Conservation (phyloP, 2,797 vertebrate genomes). For the Siniperca obscura region DNA sequence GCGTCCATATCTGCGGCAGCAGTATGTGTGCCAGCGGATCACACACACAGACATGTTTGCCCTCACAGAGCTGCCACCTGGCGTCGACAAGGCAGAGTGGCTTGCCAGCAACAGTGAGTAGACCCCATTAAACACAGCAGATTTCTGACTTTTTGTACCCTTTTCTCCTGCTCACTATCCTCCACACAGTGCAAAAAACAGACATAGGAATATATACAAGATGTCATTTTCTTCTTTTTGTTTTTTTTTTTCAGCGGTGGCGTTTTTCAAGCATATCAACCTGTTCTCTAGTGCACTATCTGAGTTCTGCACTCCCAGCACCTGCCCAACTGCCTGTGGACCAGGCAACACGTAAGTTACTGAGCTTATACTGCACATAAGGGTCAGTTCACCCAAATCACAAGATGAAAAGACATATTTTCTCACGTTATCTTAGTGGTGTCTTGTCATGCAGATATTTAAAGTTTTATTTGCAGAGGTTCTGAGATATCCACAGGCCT, state of each 20-base stretch:
- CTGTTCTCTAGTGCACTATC: conserved; percentile 85
- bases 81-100: conserved; percentile 84
- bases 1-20: conserved; percentile 83
- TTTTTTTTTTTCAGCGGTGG: conserved; percentile 79
- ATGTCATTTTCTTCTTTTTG: conserved; percentile 18
- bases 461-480: background rate
- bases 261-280: conserved; percentile 87
- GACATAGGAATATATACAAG: background rate
- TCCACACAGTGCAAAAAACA: background rate
- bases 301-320: conserved; percentile 85
- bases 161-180: background rate
- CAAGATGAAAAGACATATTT: background rate
- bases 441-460: background rate
- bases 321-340: conserved; percentile 84
- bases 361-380: background rate
- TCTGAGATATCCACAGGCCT: background rate
- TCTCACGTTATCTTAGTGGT: no score
- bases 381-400: background rate
- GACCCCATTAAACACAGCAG: conserved; percentile 1
- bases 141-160: background rate
- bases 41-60: conserved; percentile 73
- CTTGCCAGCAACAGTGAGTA: conserved; percentile 86
- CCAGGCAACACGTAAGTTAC: conserved; percentile 81
- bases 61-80: conserved; percentile 79
- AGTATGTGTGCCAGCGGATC: conserved; percentile 80